Conservation (phyloP, 2,888 invertebrate species). For the Linnaemya tessellans region DNA sequence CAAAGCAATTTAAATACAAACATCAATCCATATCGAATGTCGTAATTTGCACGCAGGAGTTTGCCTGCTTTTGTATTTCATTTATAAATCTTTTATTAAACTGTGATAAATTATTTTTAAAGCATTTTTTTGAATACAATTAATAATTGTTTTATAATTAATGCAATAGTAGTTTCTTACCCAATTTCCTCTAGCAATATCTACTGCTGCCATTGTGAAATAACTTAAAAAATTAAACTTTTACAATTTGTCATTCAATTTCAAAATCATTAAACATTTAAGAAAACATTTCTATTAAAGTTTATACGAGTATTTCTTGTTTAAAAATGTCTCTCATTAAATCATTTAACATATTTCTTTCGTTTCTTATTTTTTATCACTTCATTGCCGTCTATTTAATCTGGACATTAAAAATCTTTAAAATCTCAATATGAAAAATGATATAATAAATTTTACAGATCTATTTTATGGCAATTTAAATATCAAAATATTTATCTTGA, state of each 20-base stretch:
- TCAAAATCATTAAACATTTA: constrained; percentile 14
- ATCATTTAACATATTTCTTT: constrained; percentile 19
- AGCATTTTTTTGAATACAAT: too few relatives aligned
- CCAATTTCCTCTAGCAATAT: too few relatives aligned
- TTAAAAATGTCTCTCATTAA: constrained; percentile 11
- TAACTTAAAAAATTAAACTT: background rate
- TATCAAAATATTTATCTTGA: constrained; percentile 65
- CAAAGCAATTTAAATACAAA: background rate
- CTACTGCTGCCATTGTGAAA: background rate
- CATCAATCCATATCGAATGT: too few relatives aligned
- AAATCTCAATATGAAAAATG: constrained; percentile 58
- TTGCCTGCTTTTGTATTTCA: too few relatives aligned
- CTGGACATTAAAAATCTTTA: constrained; percentile 49
- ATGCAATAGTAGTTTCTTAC: too few relatives aligned
- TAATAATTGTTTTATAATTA: too few relatives aligned
- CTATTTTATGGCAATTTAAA: constrained; percentile 68
- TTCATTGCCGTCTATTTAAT: constrained; percentile 45
- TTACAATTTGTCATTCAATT: constrained; percentile 19
- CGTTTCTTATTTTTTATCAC: constrained; percentile 36
- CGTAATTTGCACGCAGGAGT: too few relatives aligned
- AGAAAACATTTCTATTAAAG: constrained; percentile 31
- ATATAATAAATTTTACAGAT: constrained; percentile 65
- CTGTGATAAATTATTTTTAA: too few relatives aligned
- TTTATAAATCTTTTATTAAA: too few relatives aligned
- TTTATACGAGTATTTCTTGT: constrained; percentile 8